A percentile compares a stretch with the other conserved stretches of the same genome.
Evolutionary conservation across 2,113 vertebrate species (phyloP).

Genomic region (human): DNA sequence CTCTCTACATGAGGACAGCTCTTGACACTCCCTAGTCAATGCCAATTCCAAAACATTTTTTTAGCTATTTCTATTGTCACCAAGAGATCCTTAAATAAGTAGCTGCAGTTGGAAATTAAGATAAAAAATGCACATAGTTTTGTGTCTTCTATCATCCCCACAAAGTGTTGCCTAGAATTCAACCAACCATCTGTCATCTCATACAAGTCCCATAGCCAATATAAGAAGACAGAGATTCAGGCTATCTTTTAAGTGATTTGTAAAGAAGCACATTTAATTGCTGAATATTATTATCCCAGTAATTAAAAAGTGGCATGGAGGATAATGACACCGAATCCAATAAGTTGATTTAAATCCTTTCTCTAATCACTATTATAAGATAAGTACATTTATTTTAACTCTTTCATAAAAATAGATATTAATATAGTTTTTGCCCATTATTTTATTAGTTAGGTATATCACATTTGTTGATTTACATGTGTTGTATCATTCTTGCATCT

Average conservation of each 20-base stretch:
- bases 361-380: neutral
- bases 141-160: neutral
- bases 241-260: neutral
- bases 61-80: neutral
- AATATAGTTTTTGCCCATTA: neutral
- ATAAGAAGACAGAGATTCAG: neutral
- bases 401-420: neutral
- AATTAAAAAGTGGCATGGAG: neutral
- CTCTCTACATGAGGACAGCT: neutral
- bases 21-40: neutral
- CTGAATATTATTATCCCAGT: neutral
- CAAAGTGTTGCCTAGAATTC: neutral
- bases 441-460: neutral
- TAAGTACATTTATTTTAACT: neutral
- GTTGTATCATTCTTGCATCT: neutral
- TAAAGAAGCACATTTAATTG: neutral
- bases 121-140: neutral
- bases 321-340: neutral
- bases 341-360: neutral
- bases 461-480: neutral
- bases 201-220: neutral
- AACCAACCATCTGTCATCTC: neutral
- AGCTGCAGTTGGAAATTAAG: neutral
- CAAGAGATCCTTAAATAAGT: neutral
- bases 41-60: rapidly evolving